Evolutionary conservation across 2,888 invertebrate species (phyloP), one percentile per base, ranked within the genome.

Genomic region (Chrysolina americana): DNA sequence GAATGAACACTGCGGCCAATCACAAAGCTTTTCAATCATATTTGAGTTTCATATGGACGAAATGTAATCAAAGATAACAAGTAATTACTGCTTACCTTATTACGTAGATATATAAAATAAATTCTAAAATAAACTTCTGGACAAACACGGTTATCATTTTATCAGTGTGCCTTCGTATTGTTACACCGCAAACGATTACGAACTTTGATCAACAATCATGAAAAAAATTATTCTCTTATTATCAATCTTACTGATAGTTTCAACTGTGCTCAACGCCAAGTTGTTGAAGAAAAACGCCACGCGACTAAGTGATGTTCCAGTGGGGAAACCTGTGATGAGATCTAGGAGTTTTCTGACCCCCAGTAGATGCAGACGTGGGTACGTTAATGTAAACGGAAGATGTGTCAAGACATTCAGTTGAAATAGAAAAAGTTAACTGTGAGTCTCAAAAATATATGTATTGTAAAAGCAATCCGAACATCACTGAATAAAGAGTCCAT

Each of bases 301-400:
- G 23, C 59, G 36, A 28, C 5, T 36, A 6, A 59, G 9, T 23
- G n/a, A 17, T n/a, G 10, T 28, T 36, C 28, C 59, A 28, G 15
- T 28, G 21, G 11, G 1, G 59, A 36, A 23, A 36, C 68, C 62
- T 2, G 47, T 64, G n/a, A 72, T 66, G 28, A 50, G 41, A 23
- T 63, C 68, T 17, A 70, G 74, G 19, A 74, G 72, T 53, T 68
- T 77, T 50, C 28, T 74, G 11, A 66, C 56, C 11, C 53, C 65
- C 4, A 64, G 48, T 1, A 53, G 36, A 48, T 78, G 78, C 23
- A 73, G 72, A 44, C 2, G 28, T 2, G 75, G 75, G 10, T 77
- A 68, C 50, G 63, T 74, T 3, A 65, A 70, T 44, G 62, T 70
- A 17, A 77, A 72, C 48, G 76, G 78, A 17, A 71, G 63, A 41